These are phyloP conservation scores for Lordiphosa fenestrarum DNA, from an alignment of 2,888 invertebrate species.

Conservation along the genomic window DNA sequence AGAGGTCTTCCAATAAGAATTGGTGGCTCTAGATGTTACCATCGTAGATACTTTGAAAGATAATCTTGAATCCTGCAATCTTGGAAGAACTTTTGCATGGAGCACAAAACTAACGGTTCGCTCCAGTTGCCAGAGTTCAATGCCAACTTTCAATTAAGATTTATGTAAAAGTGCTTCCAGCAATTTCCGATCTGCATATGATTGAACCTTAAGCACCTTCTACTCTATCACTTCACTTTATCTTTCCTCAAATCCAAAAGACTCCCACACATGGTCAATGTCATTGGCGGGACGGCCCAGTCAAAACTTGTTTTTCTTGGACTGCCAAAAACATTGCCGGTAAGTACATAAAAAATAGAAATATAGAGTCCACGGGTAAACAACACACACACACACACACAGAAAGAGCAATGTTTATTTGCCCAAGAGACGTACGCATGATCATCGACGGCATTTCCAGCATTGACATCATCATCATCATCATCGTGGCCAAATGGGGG, in stretches of 20 bases:
- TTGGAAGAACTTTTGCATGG: too few relatives aligned
- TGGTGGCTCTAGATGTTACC: too few relatives aligned
- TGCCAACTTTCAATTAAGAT: too few relatives aligned
- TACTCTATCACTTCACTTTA: background rate
- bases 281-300: constrained; percentile 31
- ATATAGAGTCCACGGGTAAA: constrained; percentile 13
- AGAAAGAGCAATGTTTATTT: constrained; percentile 23
- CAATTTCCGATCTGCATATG: too few relatives aligned
- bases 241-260: background rate
- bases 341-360: constrained; percentile 30
- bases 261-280: constrained; percentile 30
- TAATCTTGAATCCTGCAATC: too few relatives aligned
- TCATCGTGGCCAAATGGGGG: background rate
- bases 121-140: too few relatives aligned
- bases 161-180: too few relatives aligned
- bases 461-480: constrained; percentile 1
- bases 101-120: too few relatives aligned
- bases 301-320: constrained; percentile 30
- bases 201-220: too few relatives aligned
- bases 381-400: constrained; percentile 12
- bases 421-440: constrained; percentile 23
- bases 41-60: too few relatives aligned
- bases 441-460: constrained; percentile 16
- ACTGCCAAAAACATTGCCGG: constrained; percentile 24
- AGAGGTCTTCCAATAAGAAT: too few relatives aligned